phyloP scores from a whole-genome alignment of 2,113 vertebrate species.

The Eleginops maclovinus region DNA sequence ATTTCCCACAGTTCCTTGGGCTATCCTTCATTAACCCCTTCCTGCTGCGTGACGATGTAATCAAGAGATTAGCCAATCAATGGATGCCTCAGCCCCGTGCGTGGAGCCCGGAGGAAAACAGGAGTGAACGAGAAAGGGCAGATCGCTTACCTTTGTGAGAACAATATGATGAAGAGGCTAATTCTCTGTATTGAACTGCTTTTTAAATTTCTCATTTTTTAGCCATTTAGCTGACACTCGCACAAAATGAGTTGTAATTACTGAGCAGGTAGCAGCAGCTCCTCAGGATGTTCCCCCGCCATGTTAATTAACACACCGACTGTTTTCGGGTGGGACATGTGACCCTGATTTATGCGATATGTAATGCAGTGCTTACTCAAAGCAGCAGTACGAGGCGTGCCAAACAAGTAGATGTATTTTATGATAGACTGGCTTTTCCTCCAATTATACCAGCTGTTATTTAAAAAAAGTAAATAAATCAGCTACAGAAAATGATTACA shows the following conservation, averaged over 20 bases:
- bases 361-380: background rate
- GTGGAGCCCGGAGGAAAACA: conserved; percentile 38
- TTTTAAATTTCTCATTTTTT: conserved; percentile 55
- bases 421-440: background rate
- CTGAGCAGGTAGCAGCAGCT: conserved; percentile 42
- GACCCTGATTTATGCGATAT: conserved; percentile 31
- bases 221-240: conserved; percentile 17
- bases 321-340: conserved; percentile 20
- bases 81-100: conserved; percentile 30
- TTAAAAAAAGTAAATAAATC: conserved; percentile 18
- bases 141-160: conserved; percentile 52
- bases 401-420: background rate
- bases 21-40: conserved; percentile 80
- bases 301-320: conserved; percentile 45
- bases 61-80: conserved; percentile 72
- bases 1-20: conserved; percentile 81
- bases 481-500: conserved; percentile 18
- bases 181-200: conserved; percentile 43
- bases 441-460: background rate
- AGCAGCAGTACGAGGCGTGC: background rate
- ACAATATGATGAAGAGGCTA: conserved; percentile 42
- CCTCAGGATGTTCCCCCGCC: conserved; percentile 27
- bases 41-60: conserved; percentile 71
- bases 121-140: conserved; percentile 27
- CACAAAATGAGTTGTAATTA: conserved; percentile 48